Conservation (phyloP, 1,140 invertebrate species). For the Grapholita molesta region DNA sequence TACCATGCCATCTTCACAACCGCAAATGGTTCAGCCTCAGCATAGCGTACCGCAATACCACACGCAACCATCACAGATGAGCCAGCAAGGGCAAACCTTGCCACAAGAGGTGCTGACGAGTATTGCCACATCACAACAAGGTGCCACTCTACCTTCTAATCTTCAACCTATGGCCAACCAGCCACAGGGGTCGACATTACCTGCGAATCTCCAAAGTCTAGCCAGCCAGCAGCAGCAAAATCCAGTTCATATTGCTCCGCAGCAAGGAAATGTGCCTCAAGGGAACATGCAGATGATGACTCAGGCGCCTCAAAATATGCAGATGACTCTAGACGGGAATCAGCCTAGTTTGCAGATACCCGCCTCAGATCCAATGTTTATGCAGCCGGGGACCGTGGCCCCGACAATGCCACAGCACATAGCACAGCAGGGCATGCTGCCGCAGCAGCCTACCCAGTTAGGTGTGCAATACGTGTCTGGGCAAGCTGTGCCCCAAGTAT, state of each 20-base stretch:
- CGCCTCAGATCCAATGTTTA: slow-evolving; percentile 72
- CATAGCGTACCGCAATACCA: slow-evolving; percentile 73
- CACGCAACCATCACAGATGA: slow-evolving; percentile 71
- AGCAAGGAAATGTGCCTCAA: slow-evolving; percentile 79
- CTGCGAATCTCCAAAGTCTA: slow-evolving; percentile 78
- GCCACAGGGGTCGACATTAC: slow-evolving; percentile 79
- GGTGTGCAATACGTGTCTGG: slow-evolving; percentile 71
- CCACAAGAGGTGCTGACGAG: slow-evolving; percentile 75
- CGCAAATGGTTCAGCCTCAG: slow-evolving; percentile 69
- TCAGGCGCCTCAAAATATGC: slow-evolving; percentile 76
- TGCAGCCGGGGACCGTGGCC: slow-evolving; percentile 48
- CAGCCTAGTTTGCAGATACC: slow-evolving; percentile 77
- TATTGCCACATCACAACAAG: slow-evolving; percentile 76
- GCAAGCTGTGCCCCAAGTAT: slow-evolving; percentile 64
- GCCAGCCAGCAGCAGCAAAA: slow-evolving; percentile 71
- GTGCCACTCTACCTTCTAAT: slow-evolving; percentile 69
- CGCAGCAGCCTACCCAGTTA: slow-evolving; percentile 66
- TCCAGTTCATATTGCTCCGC: slow-evolving; percentile 66
- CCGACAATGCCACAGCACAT: slow-evolving; percentile 71
- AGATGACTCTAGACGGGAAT: slow-evolving; percentile 76
- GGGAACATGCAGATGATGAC: slow-evolving; percentile 80
- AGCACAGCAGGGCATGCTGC: slow-evolving; percentile 65
- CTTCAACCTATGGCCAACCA: slow-evolving; percentile 71
- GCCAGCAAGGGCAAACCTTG: slow-evolving; percentile 74
- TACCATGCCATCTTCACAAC: slow-evolving; percentile 65